These are phyloP conservation scores for Hydrozoanthus gracilis DNA, from an alignment of 92 coral and sea anemone genomes.

Conservation along the genomic window DNA sequence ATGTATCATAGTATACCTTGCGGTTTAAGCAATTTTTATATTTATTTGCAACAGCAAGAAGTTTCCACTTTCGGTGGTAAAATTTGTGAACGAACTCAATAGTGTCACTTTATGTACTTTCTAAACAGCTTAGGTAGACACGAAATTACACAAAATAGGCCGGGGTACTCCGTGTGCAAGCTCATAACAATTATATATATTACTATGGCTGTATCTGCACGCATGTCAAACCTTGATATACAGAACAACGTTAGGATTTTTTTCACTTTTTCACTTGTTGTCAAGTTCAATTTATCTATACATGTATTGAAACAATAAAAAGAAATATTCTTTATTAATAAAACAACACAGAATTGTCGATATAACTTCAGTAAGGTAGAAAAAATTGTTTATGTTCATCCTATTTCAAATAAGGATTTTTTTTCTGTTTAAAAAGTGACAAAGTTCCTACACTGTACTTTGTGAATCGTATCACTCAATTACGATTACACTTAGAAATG, in stretches of 20 bases:
- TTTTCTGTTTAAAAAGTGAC: background rate
- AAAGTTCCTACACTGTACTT: background rate
- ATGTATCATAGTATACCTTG: slow-evolving; percentile 49
- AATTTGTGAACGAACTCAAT: slow-evolving; percentile 45
- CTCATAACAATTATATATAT: background rate
- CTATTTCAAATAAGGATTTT: background rate
- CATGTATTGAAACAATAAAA: background rate
- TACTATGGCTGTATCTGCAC: background rate
- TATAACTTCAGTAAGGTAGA: background rate
- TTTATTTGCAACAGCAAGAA: slow-evolving; percentile 57
- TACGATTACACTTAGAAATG: background rate
- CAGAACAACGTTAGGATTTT: background rate
- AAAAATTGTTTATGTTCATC: background rate
- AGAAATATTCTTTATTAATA: too few species aligned
- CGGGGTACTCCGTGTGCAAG: background rate
- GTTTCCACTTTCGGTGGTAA: slow-evolving; percentile 53
- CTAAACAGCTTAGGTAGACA: background rate
- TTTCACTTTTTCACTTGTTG: background rate
- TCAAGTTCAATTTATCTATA: background rate
- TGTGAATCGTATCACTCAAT: background rate
- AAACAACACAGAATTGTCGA: background rate
- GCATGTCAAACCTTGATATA: background rate
- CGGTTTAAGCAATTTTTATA: slow-evolving; percentile 41
- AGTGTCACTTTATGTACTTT: background rate
- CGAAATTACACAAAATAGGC: too few species aligned